Conservation (phyloP, 2,797 vertebrate species). For the Alectoris magna region DNA sequence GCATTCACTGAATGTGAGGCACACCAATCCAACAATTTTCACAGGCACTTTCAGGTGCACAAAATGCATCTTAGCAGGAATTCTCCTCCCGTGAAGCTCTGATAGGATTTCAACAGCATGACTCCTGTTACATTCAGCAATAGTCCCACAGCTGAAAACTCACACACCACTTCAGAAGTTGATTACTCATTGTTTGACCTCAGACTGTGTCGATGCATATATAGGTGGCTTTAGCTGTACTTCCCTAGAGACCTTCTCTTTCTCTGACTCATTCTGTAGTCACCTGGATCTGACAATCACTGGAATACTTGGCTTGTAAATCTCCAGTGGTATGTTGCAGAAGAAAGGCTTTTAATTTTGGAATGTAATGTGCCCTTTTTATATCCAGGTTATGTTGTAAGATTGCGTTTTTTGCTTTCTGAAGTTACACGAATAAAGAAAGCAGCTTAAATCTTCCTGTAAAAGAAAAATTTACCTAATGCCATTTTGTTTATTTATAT, state of each 20-base stretch:
- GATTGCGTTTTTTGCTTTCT: not conserved
- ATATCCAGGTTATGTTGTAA: not conserved
- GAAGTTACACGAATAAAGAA: not conserved
- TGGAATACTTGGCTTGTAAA: not conserved
- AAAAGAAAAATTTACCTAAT: not conserved
- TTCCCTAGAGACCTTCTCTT: not conserved
- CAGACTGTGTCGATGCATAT: not conserved
- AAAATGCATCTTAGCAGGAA: not conserved
- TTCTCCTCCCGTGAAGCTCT: not conserved
- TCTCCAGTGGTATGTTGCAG: not conserved
- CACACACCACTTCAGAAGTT: not conserved
- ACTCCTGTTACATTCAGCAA: conserved; percentile 20
- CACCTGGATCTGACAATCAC: not conserved
- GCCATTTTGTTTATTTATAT: not conserved
- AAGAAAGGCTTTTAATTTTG: not conserved
- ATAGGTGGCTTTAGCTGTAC: not conserved
- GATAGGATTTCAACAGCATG: conserved; percentile 33
- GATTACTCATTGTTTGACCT: conserved; percentile 26
- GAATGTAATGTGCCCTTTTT: not conserved
- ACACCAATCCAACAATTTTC: conserved; percentile 36
- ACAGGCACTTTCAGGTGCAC: not conserved
- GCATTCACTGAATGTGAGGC: not conserved
- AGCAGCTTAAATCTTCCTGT: not conserved
- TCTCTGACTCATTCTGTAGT: conserved; percentile 11
- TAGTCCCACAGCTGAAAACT: conserved; percentile 7